Base-by-base conservation (phyloP, 2,888 invertebrate species). In the Microctonus aethiopoides region DNA sequence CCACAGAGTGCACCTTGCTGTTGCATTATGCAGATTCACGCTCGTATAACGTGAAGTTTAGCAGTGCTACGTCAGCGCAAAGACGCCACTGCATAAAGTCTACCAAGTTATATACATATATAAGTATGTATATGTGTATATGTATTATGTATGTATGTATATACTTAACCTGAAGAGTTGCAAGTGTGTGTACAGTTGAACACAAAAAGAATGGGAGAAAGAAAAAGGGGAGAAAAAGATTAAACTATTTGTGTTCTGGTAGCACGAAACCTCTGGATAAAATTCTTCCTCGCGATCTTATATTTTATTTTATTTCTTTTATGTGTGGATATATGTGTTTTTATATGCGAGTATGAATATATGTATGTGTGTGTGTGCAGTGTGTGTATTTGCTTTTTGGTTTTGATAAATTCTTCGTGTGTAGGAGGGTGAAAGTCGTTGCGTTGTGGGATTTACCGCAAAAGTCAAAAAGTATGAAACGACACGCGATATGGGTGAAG, bases 11-110 rank as follows among this genome's bases (percentile, higher is more conserved):
- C 73, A 73, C 62, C 74, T 70, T 68, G 75, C 66, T 73, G 75
- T 76, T 75, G 76, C 77, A 80, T 81, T 80, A 81, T 81, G 80
- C 77, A 79, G 76, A 80, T 81, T 78, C 71, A 74, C 57, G 72
- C 70, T 68, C 71, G 72, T 78, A 79, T 80, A 79, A 76, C 74
- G 74, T 70, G 68, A 76, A 75, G 74, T 79, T 79, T 79, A 78
- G 74, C 74, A 73, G 70, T 74, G 72, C 72, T 72, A 71, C 72
- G 77, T 78, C 77, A 74, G 71, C 74, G 71, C 74, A 74, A 70
- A 75, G 74, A 74, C 73, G 65, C 71, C 70, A 68, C 70, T 52
- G 39, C 75, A 71, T 79, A 79, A 80, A 79, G 70, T 79, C 68
- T 56, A 61, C 64, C 67, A 73, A 78, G 76, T 80, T 77, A 77